Evolutionary conservation across 2,113 vertebrate species (phyloP).

Genomic region (Hemiscyllium ocellatum): DNA sequence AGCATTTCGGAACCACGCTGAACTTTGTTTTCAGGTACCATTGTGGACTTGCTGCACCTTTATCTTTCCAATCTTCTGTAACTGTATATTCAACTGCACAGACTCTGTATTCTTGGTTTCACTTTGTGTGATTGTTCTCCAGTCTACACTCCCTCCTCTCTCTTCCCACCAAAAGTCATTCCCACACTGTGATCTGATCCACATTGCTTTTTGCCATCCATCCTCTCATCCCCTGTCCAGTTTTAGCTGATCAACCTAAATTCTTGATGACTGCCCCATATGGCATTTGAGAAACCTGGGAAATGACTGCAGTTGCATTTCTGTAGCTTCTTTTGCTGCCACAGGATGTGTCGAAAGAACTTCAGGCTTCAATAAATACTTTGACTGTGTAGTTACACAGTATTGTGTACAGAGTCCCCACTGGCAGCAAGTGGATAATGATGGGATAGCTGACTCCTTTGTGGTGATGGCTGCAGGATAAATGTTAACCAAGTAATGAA

Average conservation of each 20-base stretch:
- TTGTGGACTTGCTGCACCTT: not conserved
- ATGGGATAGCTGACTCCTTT: not conserved
- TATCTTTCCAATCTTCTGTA: not conserved
- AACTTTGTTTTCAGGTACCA: not conserved
- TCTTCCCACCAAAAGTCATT: not conserved
- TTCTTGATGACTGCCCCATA: not conserved
- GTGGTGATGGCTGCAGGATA: not conserved
- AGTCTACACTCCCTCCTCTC: too few species aligned
- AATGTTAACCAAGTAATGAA: not conserved
- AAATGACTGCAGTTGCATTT: not conserved
- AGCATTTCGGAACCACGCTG: not conserved
- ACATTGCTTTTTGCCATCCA: not conserved
- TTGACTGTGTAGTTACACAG: too few species aligned
- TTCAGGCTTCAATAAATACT: not conserved
- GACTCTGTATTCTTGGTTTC: not conserved
- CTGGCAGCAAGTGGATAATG: not conserved
- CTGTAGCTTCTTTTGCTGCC: too few species aligned
- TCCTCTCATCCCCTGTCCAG: not conserved
- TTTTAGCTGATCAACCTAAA: not conserved
- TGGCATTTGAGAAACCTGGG: not conserved
- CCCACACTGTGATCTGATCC: not conserved
- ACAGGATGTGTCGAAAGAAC: not conserved
- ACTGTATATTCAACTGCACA: not conserved
- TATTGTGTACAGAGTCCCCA: not conserved
- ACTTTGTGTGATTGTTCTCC: not conserved